Evolutionary conservation across 2,888 invertebrate species (phyloP).

Genomic region (Sphecodes monilicornis): DNA sequence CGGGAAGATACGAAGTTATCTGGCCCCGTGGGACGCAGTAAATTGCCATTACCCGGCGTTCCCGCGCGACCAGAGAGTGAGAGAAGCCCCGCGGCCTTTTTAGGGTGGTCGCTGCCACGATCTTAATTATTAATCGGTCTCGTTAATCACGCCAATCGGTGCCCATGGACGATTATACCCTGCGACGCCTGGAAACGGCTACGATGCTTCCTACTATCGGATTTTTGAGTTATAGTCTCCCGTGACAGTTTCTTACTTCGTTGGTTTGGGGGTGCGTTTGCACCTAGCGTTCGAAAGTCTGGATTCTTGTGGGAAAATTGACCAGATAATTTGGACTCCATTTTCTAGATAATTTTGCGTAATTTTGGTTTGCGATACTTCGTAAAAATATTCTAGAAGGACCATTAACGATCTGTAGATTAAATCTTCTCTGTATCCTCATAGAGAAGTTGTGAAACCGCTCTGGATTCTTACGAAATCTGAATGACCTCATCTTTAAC

Average conservation of each 20-base stretch:
- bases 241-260: background rate
- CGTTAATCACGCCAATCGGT: constrained; percentile 71
- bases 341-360: background rate
- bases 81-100: constrained; percentile 69
- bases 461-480: no score
- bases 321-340: background rate
- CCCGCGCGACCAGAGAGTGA: constrained; percentile 41
- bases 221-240: constrained; percentile 21
- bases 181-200: constrained; percentile 37
- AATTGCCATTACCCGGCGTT: constrained; percentile 82
- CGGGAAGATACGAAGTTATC: constrained; percentile 83
- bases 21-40: constrained; percentile 83
- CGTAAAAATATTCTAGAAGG: no score
- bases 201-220: constrained; percentile 10
- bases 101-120: constrained; percentile 61
- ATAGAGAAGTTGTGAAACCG: no score
- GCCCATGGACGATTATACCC: constrained; percentile 55
- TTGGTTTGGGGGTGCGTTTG: background rate
- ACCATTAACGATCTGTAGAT: no score
- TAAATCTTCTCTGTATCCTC: no score
- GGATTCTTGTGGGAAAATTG: background rate
- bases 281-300: background rate
- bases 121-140: constrained; percentile 81
- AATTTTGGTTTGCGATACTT: background rate
- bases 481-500: no score